Base-by-base conservation (phyloP, 2,797 vertebrate genomes). In the Sebastes glaucus region DNA sequence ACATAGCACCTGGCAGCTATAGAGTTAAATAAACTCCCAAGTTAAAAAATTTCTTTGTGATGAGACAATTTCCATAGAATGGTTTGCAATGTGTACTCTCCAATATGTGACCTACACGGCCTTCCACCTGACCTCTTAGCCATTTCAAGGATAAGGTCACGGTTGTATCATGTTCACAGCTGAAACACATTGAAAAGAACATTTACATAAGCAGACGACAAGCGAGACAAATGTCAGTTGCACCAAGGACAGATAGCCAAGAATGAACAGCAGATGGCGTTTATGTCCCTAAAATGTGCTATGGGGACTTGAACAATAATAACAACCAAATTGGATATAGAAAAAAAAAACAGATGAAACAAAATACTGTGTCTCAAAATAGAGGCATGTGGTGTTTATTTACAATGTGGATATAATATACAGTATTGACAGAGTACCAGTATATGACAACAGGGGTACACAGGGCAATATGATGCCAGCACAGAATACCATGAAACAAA, bases 161-260 rank as follows among this genome's bases (percentile, higher is more conserved):
- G 38, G 80, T 30, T 83, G 71, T 88, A 90, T 93, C 88, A 67
- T 81, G 87, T 90, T 89, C 68, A 80, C 78, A 71, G 86, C 30
- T 3, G 20, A 85, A 81, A 89, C 70, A 81, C 76, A 76, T 25
- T 56, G 65, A 81, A 82, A 79, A 82, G 82, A 85, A 79, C 70
- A 77, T 80, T 68, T 62, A 53, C 61, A 71, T 3, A 69, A 69
- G 59, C 65, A 59, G 80, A 78, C 55, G 72, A 87, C 86, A 75
- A 75, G 78, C 32, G 57, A 80, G 68, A 81, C 76, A 79, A 89
- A 82, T 28, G 70, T 38, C 74, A 68, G 63, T 22, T 0, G 20
- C 28, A 32, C 42, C 65, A 42, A 75, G 59, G 61, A 70, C 52
- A 33, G 18, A 22, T 9, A 28, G 32, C 59, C 20, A n/a, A 70